Percentiles rank a stretch among this genome's conserved stretches.
Evolutionary conservation across 2,797 vertebrate genomes (phyloP).

Genomic region (Huso huso): DNA sequence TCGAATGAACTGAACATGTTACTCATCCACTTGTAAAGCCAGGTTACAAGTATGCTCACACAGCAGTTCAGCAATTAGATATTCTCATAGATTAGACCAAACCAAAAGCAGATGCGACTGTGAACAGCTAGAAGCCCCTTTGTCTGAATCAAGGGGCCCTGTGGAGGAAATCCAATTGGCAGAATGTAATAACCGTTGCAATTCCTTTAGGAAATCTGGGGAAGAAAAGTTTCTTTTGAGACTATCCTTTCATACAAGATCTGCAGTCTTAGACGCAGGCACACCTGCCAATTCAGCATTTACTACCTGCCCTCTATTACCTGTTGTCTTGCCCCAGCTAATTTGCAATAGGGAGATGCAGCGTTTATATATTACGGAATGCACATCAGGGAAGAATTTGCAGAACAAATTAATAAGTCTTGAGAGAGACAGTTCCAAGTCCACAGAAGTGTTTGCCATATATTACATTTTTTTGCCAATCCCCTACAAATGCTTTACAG

Average conservation of each 20-base stretch:
- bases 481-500: too few relatives aligned
- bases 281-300: not conserved
- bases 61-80: not conserved
- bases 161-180: not conserved
- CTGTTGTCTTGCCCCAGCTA: not conserved
- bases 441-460: too few relatives aligned
- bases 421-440: too few relatives aligned
- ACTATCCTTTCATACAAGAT: not conserved
- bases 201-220: not conserved
- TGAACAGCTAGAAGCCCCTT: not conserved
- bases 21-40: not conserved
- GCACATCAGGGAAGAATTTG: not conserved
- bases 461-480: too few relatives aligned
- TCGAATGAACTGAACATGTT: not conserved
- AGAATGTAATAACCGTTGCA: not conserved
- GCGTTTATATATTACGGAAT: not conserved
- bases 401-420: too few relatives aligned
- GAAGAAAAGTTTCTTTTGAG: not conserved
- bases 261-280: too few relatives aligned
- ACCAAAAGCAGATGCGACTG: not conserved
- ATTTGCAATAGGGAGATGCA: not conserved
- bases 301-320: not conserved
- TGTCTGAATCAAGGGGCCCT: not conserved
- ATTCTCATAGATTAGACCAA: not conserved
- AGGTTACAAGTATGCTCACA: not conserved